These are phyloP conservation scores for Picathartes gymnocephalus DNA, from an alignment of 2,113 vertebrate genomes.

Conservation along the genomic window DNA sequence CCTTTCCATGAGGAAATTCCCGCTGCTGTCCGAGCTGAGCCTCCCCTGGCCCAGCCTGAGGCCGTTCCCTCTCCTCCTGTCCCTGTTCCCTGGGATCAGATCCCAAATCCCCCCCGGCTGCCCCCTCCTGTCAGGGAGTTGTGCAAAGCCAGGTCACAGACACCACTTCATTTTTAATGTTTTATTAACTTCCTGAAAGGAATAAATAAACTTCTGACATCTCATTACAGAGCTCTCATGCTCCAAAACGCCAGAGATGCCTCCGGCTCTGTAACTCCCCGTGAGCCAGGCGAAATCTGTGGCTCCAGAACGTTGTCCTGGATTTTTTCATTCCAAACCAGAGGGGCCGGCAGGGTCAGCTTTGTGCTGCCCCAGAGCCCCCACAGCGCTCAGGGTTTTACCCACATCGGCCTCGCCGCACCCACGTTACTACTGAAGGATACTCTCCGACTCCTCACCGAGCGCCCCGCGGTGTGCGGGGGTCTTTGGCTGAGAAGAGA, in stretches of 20 bases:
- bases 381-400: background rate
- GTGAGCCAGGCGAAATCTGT: too few relatives aligned
- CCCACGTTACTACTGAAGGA: background rate
- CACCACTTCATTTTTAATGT: background rate
- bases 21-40: too few relatives aligned
- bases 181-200: background rate
- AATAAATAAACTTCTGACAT: fast-evolving
- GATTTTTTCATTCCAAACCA: background rate
- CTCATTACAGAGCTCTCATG: background rate
- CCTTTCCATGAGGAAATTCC: too few relatives aligned
- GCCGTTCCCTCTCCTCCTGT: too few relatives aligned
- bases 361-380: too few relatives aligned
- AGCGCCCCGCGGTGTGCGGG: background rate
- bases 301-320: background rate
- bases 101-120: too few relatives aligned
- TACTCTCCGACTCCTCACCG: too few relatives aligned
- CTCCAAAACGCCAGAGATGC: background rate
- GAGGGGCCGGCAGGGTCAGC: background rate
- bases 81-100: too few relatives aligned
- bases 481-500: background rate
- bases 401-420: background rate
- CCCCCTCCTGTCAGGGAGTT: background rate
- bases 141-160: background rate
- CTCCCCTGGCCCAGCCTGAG: too few relatives aligned
- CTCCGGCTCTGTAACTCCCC: background rate